A percentile compares a stretch with the other conserved stretches of the same genome.
These are phyloP conservation scores for Gallinago jamesoni DNA, from an alignment of 2,113 vertebrate species.

Conservation along the genomic window DNA sequence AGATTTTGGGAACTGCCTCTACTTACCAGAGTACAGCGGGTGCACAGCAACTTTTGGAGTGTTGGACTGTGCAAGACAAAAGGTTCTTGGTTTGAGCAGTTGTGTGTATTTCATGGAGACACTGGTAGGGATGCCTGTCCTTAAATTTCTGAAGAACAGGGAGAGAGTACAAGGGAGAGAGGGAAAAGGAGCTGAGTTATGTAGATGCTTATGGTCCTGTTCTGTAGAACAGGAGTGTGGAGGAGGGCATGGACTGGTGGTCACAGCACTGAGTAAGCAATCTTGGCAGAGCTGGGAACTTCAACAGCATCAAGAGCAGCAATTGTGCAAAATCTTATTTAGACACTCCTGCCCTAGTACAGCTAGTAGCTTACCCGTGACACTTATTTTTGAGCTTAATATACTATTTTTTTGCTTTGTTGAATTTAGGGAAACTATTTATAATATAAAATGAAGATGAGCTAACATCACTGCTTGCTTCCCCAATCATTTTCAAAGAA, in stretches of 20 bases:
- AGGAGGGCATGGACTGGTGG: not conserved
- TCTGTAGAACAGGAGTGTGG: not conserved
- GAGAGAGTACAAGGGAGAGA: not conserved
- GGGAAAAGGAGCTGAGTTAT: not conserved
- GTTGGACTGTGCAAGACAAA: not conserved
- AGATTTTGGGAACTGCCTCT: not conserved
- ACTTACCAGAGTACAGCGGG: not conserved
- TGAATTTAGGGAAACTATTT: not conserved
- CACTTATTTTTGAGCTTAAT: not conserved
- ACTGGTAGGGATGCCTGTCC: not conserved
- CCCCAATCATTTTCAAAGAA: not conserved
- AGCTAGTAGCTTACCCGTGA: not conserved
- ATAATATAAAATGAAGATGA: not conserved
- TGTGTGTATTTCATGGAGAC: not conserved
- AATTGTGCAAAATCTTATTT: not conserved
- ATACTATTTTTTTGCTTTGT: not conserved
- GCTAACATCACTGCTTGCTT: not conserved
- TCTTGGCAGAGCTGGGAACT: not conserved
- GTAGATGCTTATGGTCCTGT: not conserved
- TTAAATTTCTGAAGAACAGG: not conserved
- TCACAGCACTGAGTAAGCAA: not conserved
- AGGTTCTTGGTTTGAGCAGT: not conserved
- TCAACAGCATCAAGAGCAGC: not conserved
- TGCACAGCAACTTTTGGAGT: not conserved
- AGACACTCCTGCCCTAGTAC: not conserved